Percentiles rank a stretch among this genome's conserved stretches.
Evolutionary conservation across 2,888 invertebrate species (phyloP).

Genomic region (Eumerus sabulonum): DNA sequence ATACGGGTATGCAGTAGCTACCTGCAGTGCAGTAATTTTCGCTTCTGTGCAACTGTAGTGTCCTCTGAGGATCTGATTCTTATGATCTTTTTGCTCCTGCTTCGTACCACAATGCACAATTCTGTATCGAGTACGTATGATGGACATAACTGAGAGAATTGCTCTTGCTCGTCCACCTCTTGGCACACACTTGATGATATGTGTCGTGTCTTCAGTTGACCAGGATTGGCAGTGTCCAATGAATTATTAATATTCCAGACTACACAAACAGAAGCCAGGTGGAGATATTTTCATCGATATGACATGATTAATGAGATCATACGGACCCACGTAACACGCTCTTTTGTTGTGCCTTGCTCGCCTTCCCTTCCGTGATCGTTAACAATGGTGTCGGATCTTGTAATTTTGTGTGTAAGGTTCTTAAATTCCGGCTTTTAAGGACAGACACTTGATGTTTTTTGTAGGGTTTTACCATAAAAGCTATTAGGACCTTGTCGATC

Average conservation of each 20-base stretch:
- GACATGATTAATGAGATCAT: slow-evolving; percentile 66
- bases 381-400: too few species aligned
- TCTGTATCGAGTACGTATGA: slow-evolving; percentile 26
- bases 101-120: slow-evolving; percentile 38
- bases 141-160: slow-evolving; percentile 41
- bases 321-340: too few species aligned
- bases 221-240: slow-evolving; percentile 50
- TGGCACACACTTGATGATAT: slow-evolving; percentile 15
- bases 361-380: too few species aligned
- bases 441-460: too few species aligned
- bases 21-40: slow-evolving; percentile 69
- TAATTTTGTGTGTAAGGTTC: too few species aligned
- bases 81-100: slow-evolving; percentile 34
- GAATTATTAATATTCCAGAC: slow-evolving; percentile 64
- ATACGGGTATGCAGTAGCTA: slow-evolving; percentile 31
- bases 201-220: slow-evolving; percentile 33
- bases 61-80: slow-evolving; percentile 47
- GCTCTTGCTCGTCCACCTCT: slow-evolving; percentile 15
- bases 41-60: slow-evolving; percentile 44
- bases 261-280: slow-evolving; percentile 62
- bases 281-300: slow-evolving; percentile 45
- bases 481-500: too few species aligned
- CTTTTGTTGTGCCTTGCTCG: too few species aligned
- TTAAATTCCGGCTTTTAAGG: too few species aligned
- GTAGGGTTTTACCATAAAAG: too few species aligned